Evolutionary conservation across 1,140 invertebrate species (phyloP), one percentile per base, ranked within the genome.

Genomic region (Dendrolimus kikuchii): DNA sequence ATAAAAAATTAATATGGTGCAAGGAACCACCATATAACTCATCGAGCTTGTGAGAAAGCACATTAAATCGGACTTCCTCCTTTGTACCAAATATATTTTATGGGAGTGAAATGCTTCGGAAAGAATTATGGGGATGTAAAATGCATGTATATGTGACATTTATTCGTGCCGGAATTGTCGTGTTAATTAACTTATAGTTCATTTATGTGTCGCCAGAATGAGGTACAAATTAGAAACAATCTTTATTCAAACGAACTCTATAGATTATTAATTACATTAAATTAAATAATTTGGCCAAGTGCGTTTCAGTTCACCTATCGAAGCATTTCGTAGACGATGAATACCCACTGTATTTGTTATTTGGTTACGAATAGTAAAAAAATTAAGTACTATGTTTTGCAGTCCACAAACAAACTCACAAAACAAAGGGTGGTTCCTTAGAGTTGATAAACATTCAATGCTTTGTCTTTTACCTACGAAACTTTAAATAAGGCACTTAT

Each of bases 181-280:
- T 71, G 69, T 73, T 81, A 81, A 83, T 83, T 83, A 82, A 72
- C 51, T 62, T 68, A 73, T 68, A 61, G 69, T 56, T 68, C 64
- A 68, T 75, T 74, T 71, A 64, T 66, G 55, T 60, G 59, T 69
- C 63, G 55, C 65, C 66, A 59, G 55, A 66, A 69, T 70, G 66
- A 71, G 56, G 53, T 77, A 73, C 62, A 68, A 77, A 73, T 75
- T 64, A 62, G 64, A 72, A 68, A 66, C 51, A 72, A 60, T 60
- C 63, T 60, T 7, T 5, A 43, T 7, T 43, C 2, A 43, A 43
- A 43, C n/a, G n/a, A 43, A 43, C 23, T 23, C 23, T 23, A 43
- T 43, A 43, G n/a, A n/a, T 43, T 43, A 7, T 23, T 46, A 46
- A 10, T 46, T 46, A 46, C 44, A 46, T 43, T 4, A 43, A 10